phyloP scores from a whole-genome alignment of 2,888 invertebrate genomes.

The Phrixothrix hirtus region DNA sequence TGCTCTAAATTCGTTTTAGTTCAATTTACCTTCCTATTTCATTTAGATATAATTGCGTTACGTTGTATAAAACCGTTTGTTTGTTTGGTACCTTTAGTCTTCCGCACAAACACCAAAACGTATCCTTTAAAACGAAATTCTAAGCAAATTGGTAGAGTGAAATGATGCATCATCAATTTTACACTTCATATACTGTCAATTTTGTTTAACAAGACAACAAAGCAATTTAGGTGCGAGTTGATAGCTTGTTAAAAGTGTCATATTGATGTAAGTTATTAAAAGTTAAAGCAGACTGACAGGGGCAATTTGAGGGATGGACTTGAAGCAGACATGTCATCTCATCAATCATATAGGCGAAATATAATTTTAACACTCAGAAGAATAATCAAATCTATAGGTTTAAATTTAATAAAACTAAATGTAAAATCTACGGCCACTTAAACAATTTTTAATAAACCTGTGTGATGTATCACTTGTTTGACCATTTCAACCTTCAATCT shows the following conservation, averaged over 20 bases:
- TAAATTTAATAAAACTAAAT: no score
- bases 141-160: no score
- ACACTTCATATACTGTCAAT: constrained; percentile 14
- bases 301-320: constrained; percentile 48
- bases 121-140: no score
- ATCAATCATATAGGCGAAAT: constrained; percentile 48
- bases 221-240: constrained; percentile 33
- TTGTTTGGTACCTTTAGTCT: no score
- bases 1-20: constrained; percentile 7
- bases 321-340: constrained; percentile 47
- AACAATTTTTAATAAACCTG: no score
- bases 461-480: no score
- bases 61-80: background rate
- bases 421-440: no score
- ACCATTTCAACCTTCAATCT: no score
- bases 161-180: constrained; percentile 14
- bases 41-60: background rate
- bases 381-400: no score
- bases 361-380: constrained; percentile 41
- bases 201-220: constrained; percentile 19
- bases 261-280: constrained; percentile 51
- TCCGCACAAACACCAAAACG: no score
- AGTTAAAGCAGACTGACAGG: constrained; percentile 48
- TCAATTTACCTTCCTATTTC: background rate
- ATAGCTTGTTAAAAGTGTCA: constrained; percentile 47